Conservation (phyloP, 2,113 vertebrate genomes). For the Clarias magur region DNA sequence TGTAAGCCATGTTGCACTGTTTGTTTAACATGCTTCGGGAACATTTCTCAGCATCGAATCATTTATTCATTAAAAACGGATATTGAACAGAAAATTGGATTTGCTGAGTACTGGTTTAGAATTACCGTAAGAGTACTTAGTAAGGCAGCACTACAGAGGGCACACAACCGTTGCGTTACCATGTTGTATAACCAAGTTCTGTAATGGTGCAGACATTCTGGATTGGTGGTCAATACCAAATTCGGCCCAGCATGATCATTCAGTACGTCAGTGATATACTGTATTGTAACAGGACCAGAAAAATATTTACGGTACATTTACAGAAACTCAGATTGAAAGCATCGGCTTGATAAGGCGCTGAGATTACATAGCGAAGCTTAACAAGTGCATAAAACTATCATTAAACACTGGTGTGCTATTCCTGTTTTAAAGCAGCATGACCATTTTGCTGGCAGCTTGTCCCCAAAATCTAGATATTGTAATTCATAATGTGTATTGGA, state of each 20-base stretch:
- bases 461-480: neutral
- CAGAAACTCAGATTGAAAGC: neutral
- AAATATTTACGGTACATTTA: neutral
- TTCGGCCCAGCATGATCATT: neutral
- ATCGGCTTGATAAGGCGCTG: neutral
- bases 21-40: neutral
- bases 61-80: neutral
- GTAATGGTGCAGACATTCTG: conserved; percentile 29
- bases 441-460: neutral
- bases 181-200: conserved; percentile 33
- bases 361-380: neutral
- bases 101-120: neutral
- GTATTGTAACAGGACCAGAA: neutral
- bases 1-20: neutral
- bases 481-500: neutral
- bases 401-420: neutral
- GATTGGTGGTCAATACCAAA: neutral
- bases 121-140: neutral
- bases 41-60: neutral
- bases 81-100: neutral
- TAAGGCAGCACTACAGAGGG: neutral
- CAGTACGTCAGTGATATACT: neutral
- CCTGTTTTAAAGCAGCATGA: neutral
- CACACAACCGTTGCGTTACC: neutral
- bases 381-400: neutral